Base-by-base conservation (phyloP, 2,888 invertebrate species). In the Fissipunctia ypsillon region DNA sequence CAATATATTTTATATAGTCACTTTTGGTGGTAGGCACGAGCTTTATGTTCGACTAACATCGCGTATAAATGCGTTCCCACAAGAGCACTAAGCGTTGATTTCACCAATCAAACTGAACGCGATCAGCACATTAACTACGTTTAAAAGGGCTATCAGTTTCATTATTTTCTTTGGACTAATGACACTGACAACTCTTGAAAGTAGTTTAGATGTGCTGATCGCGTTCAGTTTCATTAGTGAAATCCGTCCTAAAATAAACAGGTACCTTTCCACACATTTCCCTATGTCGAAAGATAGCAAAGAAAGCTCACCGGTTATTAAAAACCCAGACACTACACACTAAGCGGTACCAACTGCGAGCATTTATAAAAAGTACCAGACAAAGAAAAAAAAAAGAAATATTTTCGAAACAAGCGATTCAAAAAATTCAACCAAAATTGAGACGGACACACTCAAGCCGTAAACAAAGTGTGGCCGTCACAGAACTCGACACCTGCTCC, bases 401-500 rank as follows among this genome's bases (percentile, higher is more conserved):
- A 71, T 45, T n/a, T n/a, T 64, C 5, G 65, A 65, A 73, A 84
- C 81, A 74, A 81, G 73, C 78, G 69, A 83, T 87, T 88, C 84
- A 85, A 88, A 87, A 87, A 85, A 81, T 83, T 83, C 82, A 80
- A 76, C 78, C 85, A 85, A 87, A 89, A 91, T 90, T 88, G 90
- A 89, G 88, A 91, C 85, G 83, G 88, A 90, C 90, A 88, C 86
- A 84, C 87, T 86, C 85, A 76, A 82, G 80, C 84, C 85, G 87
- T 88, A 90, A 91, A 93, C 92, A 92, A 91, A 91, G 90, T 87
- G 88, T 82, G 81, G 76, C 80, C 88, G 90, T 91, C 92, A 90
- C 90, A 87, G 86, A 88, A 88, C 91, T 87, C 92, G 90, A 91
- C 93, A 92, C 92, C 93, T 93, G 92, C 86, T 83, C 84, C 86